Conservation (phyloP, 2,888 invertebrate genomes). For the Agrochola lota region DNA sequence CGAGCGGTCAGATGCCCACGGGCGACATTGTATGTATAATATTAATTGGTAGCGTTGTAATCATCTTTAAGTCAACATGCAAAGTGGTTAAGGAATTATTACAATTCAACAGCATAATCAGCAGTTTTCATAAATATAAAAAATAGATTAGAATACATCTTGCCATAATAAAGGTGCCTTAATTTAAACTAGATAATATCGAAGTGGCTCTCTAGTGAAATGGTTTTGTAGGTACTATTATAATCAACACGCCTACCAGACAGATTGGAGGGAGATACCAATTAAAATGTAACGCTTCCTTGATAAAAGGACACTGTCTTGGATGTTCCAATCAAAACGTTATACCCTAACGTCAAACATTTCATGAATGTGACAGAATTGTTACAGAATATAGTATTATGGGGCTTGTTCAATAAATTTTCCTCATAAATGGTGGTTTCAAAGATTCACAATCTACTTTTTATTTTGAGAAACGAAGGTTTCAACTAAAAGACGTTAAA, state of each 20-base stretch:
- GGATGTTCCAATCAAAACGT: slow-evolving; percentile 20
- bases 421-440: neutral
- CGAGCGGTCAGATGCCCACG: no score
- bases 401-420: neutral
- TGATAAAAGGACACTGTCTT: slow-evolving; percentile 20
- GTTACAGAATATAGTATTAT: neutral
- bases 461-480: neutral
- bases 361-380: neutral
- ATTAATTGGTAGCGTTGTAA: neutral
- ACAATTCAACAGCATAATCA: no score
- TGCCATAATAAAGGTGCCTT: neutral
- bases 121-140: neutral
- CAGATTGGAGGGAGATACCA: slow-evolving; percentile 13
- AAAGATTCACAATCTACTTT: neutral
- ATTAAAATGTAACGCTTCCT: slow-evolving; percentile 37
- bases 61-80: neutral
- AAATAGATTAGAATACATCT: neutral
- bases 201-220: slow-evolving; percentile 9
- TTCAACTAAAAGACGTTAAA: neutral
- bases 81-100: neutral
- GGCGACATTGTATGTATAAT: no score
- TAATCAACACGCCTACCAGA: slow-evolving; percentile 3
- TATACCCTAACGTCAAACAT: slow-evolving; percentile 1
- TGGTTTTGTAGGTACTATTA: neutral
- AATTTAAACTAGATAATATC: neutral